phyloP scores from a whole-genome alignment of 1,140 invertebrate species.

The Anoplophora glabripennis region DNA sequence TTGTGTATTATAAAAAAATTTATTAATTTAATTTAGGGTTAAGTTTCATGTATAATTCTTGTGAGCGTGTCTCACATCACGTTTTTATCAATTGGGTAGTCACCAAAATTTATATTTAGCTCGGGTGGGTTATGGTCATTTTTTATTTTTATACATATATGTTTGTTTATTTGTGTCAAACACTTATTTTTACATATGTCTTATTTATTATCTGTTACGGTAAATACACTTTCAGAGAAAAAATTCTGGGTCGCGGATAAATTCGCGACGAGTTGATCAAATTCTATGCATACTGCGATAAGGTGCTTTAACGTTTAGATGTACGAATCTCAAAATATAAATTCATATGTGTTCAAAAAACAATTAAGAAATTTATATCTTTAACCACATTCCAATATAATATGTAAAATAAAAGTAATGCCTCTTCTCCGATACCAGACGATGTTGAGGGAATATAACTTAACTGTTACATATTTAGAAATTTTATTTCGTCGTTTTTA shows the following conservation, averaged over 20 bases:
- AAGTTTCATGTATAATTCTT: constrained; percentile 10
- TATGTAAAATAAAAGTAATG: constrained; percentile 8
- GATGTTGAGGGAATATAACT: constrained; percentile 20
- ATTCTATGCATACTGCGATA: constrained; percentile 16
- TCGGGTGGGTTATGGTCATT: constrained; percentile 7
- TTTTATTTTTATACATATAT: constrained; percentile 24
- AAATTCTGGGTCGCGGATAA: not conserved
- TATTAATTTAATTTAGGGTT: constrained; percentile 18
- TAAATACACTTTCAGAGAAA: not conserved
- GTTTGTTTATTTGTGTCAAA: constrained; percentile 25
- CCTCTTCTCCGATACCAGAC: not conserved
- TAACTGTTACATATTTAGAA: constrained; percentile 34
- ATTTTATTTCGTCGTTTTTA: constrained; percentile 30
- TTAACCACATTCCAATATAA: constrained; percentile 29
- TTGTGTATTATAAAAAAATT: constrained; percentile 24
- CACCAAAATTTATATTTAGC: constrained; percentile 10
- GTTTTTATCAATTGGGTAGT: constrained; percentile 15
- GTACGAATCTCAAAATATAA: constrained; percentile 25
- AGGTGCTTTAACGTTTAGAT: constrained; percentile 18
- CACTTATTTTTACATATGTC: constrained; percentile 19
- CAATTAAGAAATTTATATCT: constrained; percentile 13
- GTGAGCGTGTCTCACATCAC: constrained; percentile 15
- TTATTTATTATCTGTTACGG: constrained; percentile 9
- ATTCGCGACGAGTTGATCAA: not conserved
- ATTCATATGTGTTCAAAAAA: constrained; percentile 32